These are phyloP conservation scores for Macquaria ambigua DNA, from an alignment of 2,113 vertebrate species.

Conservation along the genomic window DNA sequence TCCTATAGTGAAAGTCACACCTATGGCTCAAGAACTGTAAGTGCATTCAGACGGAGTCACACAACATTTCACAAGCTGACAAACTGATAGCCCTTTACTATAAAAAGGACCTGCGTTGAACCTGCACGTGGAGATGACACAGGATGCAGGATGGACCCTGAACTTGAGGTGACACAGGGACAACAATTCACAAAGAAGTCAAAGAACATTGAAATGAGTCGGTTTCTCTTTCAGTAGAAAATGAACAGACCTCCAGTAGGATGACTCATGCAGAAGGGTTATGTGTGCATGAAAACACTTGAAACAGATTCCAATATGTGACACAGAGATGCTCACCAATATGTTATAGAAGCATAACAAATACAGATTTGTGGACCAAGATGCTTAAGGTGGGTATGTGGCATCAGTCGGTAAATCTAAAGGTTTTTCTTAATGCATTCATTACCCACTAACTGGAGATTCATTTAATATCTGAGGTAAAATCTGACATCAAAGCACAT, in stretches of 20 bases:
- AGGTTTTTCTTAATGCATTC: not conserved
- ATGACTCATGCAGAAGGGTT: not conserved
- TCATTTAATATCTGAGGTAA: not conserved
- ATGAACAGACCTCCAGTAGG: not conserved
- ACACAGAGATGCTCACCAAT: not conserved
- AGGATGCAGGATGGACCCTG: not conserved
- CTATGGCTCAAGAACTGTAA: not conserved
- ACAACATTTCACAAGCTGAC: not conserved
- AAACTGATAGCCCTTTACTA: not conserved
- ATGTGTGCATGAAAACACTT: slow-evolving; percentile 1
- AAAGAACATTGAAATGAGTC: not conserved
- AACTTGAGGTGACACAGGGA: not conserved
- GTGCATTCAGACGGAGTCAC: not conserved
- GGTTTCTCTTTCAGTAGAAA: not conserved
- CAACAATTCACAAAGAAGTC: not conserved
- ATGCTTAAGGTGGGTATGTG: not conserved
- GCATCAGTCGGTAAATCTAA: not conserved
- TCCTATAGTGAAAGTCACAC: slow-evolving; percentile 11
- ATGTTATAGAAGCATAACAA: not conserved
- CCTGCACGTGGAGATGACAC: not conserved
- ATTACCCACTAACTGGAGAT: not conserved
- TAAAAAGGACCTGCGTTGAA: not conserved
- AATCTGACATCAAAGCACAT: not conserved
- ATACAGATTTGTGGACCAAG: not conserved
- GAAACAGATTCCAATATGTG: not conserved